These are phyloP conservation scores for Turnix velox DNA, from an alignment of 2,113 vertebrate genomes.

Conservation along the genomic window DNA sequence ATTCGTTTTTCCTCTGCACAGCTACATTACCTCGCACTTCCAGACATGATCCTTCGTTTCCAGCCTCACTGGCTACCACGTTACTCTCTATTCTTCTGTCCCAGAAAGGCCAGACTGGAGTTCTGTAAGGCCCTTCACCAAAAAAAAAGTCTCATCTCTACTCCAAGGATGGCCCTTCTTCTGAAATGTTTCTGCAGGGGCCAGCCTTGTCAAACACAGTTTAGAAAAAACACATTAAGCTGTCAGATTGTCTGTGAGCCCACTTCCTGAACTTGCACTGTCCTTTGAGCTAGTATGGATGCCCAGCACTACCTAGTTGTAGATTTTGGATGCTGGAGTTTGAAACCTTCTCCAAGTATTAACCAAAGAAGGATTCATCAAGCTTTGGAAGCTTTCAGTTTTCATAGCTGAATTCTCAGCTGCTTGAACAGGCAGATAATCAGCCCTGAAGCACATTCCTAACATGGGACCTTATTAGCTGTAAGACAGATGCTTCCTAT, in stretches of 20 bases:
- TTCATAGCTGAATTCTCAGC: neutral
- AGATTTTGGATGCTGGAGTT: neutral
- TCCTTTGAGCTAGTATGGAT: neutral
- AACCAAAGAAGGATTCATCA: neutral
- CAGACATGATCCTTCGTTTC: neutral
- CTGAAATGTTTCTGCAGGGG: neutral
- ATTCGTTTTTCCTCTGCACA: neutral
- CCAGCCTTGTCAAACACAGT: rapidly evolving
- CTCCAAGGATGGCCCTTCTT: neutral
- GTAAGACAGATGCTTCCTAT: neutral
- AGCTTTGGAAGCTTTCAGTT: neutral
- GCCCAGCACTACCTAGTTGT: neutral
- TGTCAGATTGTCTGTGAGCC: neutral
- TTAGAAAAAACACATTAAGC: neutral
- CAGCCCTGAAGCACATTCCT: neutral
- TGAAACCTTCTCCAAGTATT: neutral
- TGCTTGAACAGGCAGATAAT: neutral
- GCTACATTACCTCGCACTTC: neutral
- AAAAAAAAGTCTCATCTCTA: neutral
- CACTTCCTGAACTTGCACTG: neutral
- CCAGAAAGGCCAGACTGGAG: neutral
- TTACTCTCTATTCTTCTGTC: neutral
- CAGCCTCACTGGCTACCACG: neutral
- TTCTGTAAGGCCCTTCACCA: neutral
- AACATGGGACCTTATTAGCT: neutral